Base-by-base conservation (phyloP, 2,888 invertebrate species). In the Eumerus sabulonum region DNA sequence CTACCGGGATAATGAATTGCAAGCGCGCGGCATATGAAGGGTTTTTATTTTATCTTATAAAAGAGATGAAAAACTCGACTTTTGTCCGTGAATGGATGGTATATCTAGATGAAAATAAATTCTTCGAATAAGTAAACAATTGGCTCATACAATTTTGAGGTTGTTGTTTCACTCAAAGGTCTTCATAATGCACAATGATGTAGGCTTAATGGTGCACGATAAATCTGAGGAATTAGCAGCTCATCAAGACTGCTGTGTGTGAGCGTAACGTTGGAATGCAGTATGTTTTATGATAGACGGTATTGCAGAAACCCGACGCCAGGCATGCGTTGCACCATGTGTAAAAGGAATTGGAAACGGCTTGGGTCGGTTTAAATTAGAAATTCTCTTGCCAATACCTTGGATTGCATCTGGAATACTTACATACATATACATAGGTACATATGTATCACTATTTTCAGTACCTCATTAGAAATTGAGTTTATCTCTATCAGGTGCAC, bases 1-100 rank as follows among this genome's bases (percentile, higher is more conserved):
- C 79, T 79, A 74, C 74, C 60, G 74, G 54, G 70, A 74, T 74
- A 79, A 79, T 74, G 79, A 79, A 74, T 79, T 68, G 64, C 64
- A 53, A 76, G 59, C 45, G 59, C 45, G 71, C 71, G 74, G 70
- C 70, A 48, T 60, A 70, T 64, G 64, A 79, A 63, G 53, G 57
- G 36, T 56, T 56, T 51, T 27, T 27, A 27, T 27, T 27, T 27
- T 27, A 27, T 27, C 7, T 42, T 63, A 12, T 42, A 50, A 40
- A 50, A 50, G 42, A 53, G 53, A 13, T 14, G 40, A 38, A 54
- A 64, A 50, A 60, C 54, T 48, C 54, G 56, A n/a, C 40, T 68
- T 57, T 45, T 59, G 48, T 19, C 9, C 40, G 35, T 51, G 13
- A 18, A 17, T 40, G 38, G 38, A 36, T 60, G 60, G 56, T 51